Percentiles rank a stretch among this genome's conserved stretches.
Evolutionary conservation across 2,797 vertebrate genomes (phyloP).

Genomic region (Pseudomugil gertrudae): DNA sequence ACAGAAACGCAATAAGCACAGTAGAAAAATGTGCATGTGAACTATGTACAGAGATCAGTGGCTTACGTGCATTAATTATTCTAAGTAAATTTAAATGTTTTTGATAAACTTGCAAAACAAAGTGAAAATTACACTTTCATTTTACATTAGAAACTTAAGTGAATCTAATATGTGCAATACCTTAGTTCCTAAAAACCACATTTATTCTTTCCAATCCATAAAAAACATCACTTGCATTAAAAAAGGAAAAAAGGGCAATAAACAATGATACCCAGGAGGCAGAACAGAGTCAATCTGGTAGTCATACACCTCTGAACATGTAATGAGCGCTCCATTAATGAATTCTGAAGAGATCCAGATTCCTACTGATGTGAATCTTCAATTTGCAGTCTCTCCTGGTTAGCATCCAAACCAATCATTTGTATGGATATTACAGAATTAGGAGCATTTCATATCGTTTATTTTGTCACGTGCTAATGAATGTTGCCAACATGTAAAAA

Average conservation of each 20-base stretch:
- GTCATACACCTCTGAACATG: constrained; percentile 56
- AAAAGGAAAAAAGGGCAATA: constrained; percentile 17
- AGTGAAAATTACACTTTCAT: no score
- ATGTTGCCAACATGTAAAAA: not conserved
- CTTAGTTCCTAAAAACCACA: constrained; percentile 2
- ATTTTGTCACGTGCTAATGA: constrained; percentile 21
- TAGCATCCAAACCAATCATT: constrained; percentile 40
- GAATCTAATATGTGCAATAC: constrained; percentile 7
- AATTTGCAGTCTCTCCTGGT: constrained; percentile 41
- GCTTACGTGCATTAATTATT: not conserved
- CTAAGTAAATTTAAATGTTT: not conserved
- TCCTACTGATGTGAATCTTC: constrained; percentile 44
- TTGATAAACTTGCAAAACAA: no score
- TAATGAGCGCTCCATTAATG: constrained; percentile 49
- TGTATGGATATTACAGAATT: constrained; percentile 31
- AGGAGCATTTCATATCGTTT: constrained; percentile 19
- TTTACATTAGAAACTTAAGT: constrained; percentile 1
- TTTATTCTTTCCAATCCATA: constrained; percentile 23
- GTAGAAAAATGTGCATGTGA: no score
- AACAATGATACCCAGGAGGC: constrained; percentile 28
- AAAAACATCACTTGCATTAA: constrained; percentile 15
- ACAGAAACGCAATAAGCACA: no score
- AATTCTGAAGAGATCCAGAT: constrained; percentile 42
- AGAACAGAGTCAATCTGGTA: constrained; percentile 37
- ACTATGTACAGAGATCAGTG: no score